Evolutionary conservation across 2,888 invertebrate genomes (phyloP), one percentile per base, ranked within the genome.

Genomic region (Pandemis heparana): DNA sequence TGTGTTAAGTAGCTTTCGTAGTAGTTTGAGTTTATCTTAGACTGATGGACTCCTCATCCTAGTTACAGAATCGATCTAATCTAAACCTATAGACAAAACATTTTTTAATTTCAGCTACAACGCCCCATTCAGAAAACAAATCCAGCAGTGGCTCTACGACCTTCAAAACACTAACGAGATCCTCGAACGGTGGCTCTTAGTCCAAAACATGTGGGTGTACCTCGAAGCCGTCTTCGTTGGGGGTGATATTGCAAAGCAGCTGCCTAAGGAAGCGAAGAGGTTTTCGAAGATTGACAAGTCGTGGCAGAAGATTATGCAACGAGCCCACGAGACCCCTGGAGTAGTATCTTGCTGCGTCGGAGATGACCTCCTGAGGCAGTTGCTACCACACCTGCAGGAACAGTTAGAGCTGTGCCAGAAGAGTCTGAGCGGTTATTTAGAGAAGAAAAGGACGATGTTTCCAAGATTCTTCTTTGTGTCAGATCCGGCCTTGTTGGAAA

Each of bases 131-230:
- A 96, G 98, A 79, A 99, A 98, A 86, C 98, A 99, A 91, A 99
- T 99, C 80, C 98, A 98, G 84, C 98, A 98, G 83, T 99, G 99
- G 99, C 96, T 99, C 1, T 96, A 97, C 78, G 99, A 99, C 88
- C 92, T 99, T 68, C 98, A 98, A 67, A 99, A 98, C 86, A 99
- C 99, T 0, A 99, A 99, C 87, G 99, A 99, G 90, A 98, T 99
- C 82, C 95, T 99, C 70, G 99, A 99, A 88, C 96, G 99, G 75
- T 99, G 99, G 99, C 95, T 99, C 59, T 95, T 98, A 0, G 99
- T 99, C 0, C 99, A 99, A 89, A 99, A 99, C 86, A 97, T 99
- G 96, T 99, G 99, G 99, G 99, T 99, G 0, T 99, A 99, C 86
- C 93, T 99, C 32, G 99, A 99, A 89, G 99, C 99, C 0, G 99